Evolutionary conservation across 2,888 invertebrate species (phyloP).

Genomic region (Alloscopus bannaensis): DNA sequence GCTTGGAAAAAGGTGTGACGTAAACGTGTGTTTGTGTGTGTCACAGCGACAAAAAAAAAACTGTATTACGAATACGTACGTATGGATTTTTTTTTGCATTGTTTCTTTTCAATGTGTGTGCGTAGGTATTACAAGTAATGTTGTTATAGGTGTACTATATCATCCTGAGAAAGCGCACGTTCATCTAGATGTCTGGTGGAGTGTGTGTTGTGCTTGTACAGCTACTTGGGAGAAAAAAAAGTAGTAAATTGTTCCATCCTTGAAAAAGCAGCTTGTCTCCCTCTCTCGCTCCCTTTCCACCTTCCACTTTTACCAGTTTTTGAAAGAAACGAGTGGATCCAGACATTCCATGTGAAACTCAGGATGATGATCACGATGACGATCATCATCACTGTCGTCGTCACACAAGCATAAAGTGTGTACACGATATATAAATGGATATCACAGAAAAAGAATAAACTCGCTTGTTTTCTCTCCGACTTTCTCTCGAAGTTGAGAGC

Average conservation of each 20-base stretch:
- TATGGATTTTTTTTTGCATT: too few relatives aligned
- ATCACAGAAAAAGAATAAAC: constrained; percentile 12
- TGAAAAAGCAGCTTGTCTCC: too few relatives aligned
- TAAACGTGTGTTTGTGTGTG: not conserved
- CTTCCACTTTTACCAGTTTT: constrained; percentile 9
- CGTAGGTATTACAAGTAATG: not conserved
- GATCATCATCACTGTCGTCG: constrained; percentile 33
- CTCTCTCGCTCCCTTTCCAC: constrained; percentile 1
- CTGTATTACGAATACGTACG: too few relatives aligned
- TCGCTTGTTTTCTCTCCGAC: constrained; percentile 3
- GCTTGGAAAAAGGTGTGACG: constrained; percentile 11
- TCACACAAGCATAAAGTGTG: constrained; percentile 30
- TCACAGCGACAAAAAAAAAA: constrained; percentile 8
- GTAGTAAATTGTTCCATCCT: too few relatives aligned
- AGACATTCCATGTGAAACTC: constrained; percentile 33
- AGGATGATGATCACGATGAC: constrained; percentile 38
- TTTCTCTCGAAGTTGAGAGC: too few relatives aligned
- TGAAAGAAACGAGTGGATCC: constrained; percentile 24
- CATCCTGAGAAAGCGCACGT: too few relatives aligned
- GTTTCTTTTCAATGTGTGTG: not conserved
- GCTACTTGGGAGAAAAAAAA: too few relatives aligned
- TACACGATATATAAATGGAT: constrained; percentile 22
- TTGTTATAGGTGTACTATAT: not conserved
- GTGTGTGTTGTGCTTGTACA: too few relatives aligned
- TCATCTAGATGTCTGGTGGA: too few relatives aligned